Evolutionary conservation across 2,797 vertebrate species (phyloP), one percentile per base, ranked within the genome.

Genomic region (Sebastes ruberrimus): DNA sequence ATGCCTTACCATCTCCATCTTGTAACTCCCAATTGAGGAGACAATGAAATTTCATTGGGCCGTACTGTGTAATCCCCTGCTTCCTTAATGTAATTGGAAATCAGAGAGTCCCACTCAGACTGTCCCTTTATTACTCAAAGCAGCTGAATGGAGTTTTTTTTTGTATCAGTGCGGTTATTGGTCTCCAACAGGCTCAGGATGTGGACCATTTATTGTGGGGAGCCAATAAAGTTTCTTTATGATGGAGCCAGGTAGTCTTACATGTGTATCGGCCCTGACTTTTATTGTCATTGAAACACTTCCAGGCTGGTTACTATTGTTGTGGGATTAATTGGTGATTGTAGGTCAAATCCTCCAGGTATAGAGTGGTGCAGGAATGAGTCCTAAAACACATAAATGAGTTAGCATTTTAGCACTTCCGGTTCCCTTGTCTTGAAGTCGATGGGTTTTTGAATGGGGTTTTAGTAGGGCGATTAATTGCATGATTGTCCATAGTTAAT

Each of bases 1-100:
- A 78, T 88, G 89, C 72, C 83, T 83, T 22, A 57, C 85, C 85
- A 82, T 91, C 81, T 88, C 83, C 84, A 77, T 90, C 90, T 89
- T 89, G 81, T 84, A 88, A 87, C 78, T 93, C 84, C 84, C 88
- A 86, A 86, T 82, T 89, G 89, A 91, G 67, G 86, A 83, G 83
- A 92, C 88, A 89, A 90, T 93, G 87, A 93, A 88, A 88, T 90
- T 90, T 93, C 80, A 92, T 80, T 88, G 91, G 87, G 53, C 86
- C 56, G 18, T 82, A 53, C 86, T 82, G 78, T 87, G 87, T 90
- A 91, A 92, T 94, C 89, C 87, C 77, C 2, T 72, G 85, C 88
- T 93, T 89, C 80, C 82, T 91, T 87, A 85, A 90, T 91, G 85
- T 89, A 89, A 94, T 92, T 92, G 83, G 86, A 91, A 94, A 89